Conservation (phyloP, 2,888 invertebrate species). For the Trichopoda pennipes region DNA sequence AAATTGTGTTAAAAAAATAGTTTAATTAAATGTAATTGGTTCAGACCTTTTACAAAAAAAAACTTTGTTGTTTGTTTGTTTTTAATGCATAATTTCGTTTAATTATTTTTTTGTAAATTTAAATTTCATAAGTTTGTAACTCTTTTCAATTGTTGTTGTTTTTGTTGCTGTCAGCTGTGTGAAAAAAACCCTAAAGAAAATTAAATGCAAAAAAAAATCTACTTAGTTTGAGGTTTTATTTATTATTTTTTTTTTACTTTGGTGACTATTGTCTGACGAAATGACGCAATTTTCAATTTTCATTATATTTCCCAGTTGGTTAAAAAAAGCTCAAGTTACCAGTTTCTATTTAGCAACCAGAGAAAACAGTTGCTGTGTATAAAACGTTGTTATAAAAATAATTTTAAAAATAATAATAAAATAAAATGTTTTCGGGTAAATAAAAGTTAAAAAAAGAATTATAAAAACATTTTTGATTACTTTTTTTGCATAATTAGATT, state of each 20-base stretch:
- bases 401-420: conserved; percentile 32
- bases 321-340: conserved; percentile 31
- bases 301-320: conserved; percentile 28
- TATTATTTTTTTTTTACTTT: conserved; percentile 25
- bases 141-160: background rate
- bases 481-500: no score
- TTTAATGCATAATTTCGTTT: background rate
- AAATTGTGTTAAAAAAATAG: no score
- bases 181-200: background rate
- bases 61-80: background rate
- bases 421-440: conserved; percentile 64
- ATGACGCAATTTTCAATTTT: conserved; percentile 34
- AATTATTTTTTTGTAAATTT: background rate
- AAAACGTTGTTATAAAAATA: background rate
- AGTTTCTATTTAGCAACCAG: conserved; percentile 53
- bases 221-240: conserved; percentile 43
- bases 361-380: conserved; percentile 60
- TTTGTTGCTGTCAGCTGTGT: background rate
- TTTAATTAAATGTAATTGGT: no score
- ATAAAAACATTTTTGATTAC: background rate
- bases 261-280: conserved; percentile 22
- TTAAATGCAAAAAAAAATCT: conserved; percentile 32
- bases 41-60: no score
- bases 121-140: background rate
- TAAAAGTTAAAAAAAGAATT: background rate